phyloP scores from a whole-genome alignment of 2,113 vertebrate species.

The Dromaius novaehollandiae region DNA sequence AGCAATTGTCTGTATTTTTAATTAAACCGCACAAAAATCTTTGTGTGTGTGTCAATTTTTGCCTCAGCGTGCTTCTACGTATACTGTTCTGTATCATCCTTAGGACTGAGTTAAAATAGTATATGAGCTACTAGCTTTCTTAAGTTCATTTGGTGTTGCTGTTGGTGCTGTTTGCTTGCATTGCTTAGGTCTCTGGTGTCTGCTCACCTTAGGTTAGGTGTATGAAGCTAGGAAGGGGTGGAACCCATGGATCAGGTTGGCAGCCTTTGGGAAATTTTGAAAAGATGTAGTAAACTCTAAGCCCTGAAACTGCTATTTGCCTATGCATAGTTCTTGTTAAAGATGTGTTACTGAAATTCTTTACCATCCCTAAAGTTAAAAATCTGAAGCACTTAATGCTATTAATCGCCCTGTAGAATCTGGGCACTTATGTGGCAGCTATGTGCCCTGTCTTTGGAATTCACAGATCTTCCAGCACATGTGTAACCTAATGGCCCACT shows the following conservation, averaged over 20 bases:
- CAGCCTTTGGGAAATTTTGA: background rate
- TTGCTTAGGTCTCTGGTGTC: background rate
- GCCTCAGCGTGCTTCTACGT: background rate
- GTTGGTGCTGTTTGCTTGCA: rapidly evolving
- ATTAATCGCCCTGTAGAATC: rapidly evolving
- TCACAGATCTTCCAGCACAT: background rate
- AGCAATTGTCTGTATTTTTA: background rate
- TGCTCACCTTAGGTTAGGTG: background rate
- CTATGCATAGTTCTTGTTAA: background rate
- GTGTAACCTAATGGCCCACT: background rate
- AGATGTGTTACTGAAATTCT: background rate
- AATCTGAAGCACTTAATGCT: background rate
- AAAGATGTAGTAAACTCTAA: background rate
- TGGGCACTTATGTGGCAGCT: background rate
- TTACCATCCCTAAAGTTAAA: background rate
- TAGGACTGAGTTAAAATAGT: background rate
- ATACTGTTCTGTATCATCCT: background rate
- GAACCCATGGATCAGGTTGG: background rate
- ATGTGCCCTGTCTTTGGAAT: background rate
- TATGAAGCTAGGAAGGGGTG: background rate
- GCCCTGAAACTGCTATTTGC: background rate
- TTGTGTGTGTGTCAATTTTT: background rate
- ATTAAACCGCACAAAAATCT: background rate
- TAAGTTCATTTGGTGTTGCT: background rate
- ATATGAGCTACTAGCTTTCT: background rate